Evolutionary conservation across 1,140 invertebrate genomes (phyloP).

Genomic region (Fopius arisanus): DNA sequence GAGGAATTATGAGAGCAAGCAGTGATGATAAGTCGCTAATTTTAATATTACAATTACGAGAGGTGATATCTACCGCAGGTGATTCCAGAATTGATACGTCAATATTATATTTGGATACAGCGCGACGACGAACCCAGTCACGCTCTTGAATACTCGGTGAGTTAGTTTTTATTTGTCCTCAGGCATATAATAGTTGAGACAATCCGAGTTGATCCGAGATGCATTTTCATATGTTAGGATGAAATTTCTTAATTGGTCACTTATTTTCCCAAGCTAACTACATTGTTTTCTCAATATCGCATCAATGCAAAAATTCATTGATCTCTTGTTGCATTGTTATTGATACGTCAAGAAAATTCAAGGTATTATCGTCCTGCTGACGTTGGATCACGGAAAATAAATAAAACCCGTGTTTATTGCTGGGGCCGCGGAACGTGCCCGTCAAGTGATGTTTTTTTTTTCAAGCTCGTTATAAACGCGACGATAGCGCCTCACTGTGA

Average conservation of each 20-base stretch:
- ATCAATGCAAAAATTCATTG: too few species aligned
- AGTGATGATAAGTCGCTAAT: not conserved
- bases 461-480: not conserved
- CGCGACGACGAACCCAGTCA: slow-evolving; percentile 25
- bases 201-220: too few species aligned
- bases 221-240: not conserved
- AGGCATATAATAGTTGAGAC: not conserved
- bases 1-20: slow-evolving; percentile 19
- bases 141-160: slow-evolving; percentile 47
- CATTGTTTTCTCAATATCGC: too few species aligned
- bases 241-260: too few species aligned
- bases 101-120: slow-evolving; percentile 43
- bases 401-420: not conserved
- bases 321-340: too few species aligned
- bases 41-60: not conserved
- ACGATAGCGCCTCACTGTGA: not conserved
- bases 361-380: too few species aligned
- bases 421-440: not conserved
- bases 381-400: too few species aligned
- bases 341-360: too few species aligned
- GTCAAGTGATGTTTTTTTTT: slow-evolving; percentile 9
- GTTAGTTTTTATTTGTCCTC: slow-evolving; percentile 20
- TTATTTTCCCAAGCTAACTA: too few species aligned
- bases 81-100: slow-evolving; percentile 26
- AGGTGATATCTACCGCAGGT: slow-evolving; percentile 23